Evolutionary conservation across 2,888 invertebrate species (phyloP), one percentile per base, ranked within the genome.

Genomic region (Metacarcinus magister): DNA sequence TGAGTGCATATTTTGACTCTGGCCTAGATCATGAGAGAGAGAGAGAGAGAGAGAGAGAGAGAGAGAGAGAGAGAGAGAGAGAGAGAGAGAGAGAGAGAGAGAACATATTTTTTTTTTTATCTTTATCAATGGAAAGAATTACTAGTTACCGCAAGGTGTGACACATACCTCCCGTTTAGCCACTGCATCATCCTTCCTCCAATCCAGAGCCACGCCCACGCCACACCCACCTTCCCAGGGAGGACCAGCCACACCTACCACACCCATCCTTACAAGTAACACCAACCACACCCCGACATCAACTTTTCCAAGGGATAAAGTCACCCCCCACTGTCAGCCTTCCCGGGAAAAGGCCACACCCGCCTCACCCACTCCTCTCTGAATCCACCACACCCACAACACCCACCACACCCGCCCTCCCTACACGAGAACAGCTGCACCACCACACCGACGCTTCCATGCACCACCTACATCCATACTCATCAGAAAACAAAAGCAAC

Each of bases 11-110:
- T 39, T 60, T 60, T 60, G 23, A 60, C 60, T 60, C 23, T 60
- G 60, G 23, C 60, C 60, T 60, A 60, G 60, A 60, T 75, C n/a
- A 75, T 75, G 1, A 75, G 75, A 28, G 75, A 75, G 87, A 87
- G 87, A 87, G 87, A 87, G 87, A 87, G 87, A 87, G 87, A 87
- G 87, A 87, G 87, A 87, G 87, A 87, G 87, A 87, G 87, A 87
- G 87, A 87, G 87, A 87, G 87, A 87, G 87, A 87, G 87, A 87
- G 87, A 87, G 87, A 87, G 87, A 87, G 87, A 87, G 87, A 87
- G 87, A 87, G 87, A 87, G 87, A 87, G 82, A 87, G 82, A 87
- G 82, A 87, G 82, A 82, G 82, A 82, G 82, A 82, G 82, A 82
- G 28, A 82, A 39, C 39, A n/a, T 2, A 39, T 39, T 39, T 10